Evolutionary conservation across 2,113 vertebrate species (phyloP), one percentile per base, ranked within the genome.

Genomic region (Hydropotes inermis): DNA sequence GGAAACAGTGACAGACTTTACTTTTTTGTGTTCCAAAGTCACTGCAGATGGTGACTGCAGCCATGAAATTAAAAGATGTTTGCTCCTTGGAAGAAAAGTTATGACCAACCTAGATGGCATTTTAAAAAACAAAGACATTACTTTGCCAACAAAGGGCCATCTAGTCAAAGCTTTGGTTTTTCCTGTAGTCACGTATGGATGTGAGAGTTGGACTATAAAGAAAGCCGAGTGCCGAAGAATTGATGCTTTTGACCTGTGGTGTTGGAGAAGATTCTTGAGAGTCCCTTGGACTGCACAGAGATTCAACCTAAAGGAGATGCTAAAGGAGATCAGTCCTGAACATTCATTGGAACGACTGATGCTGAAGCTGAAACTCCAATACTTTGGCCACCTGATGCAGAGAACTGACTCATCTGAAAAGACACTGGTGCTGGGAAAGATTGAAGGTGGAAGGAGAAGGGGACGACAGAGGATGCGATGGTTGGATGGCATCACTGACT

Each of bases 401-500:
- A 36, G 64, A 36, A 11, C 4, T 36, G 64, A 70, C 64, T 70
- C 64, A 70, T 36, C 11, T 2, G 0, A 70, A 70, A 21, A 36
- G n/a, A 21, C 2, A 1, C n/a, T 70, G 64, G 21, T 36, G 64
- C 64, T 11, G 19, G n/a, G n/a, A 70, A 21, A 21, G n/a, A 70
- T 12, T 23, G n/a, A 12, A 21, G 19, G n/a, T 1, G 0, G n/a
- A 4, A 70, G n/a, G 64, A 70, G 64, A 70, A 21, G 64, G 64
- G 64, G n/a, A 36, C 0, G n/a, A 36, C 64, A 70, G 10, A 36
- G 64, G n/a, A 36, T 70, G 64, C 6, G 19, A 21, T 12, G 17
- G 64, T 12, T 36, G 17, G n/a, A 70, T 70, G 64, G n/a, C n/a
- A 70, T 36, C n/a, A 70, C 64, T 6, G n/a, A 70, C 64, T 67